Evolutionary conservation across 2,797 vertebrate species (phyloP), one percentile per base, ranked within the genome.

Genomic region (Acrossocheilus fasciatus): DNA sequence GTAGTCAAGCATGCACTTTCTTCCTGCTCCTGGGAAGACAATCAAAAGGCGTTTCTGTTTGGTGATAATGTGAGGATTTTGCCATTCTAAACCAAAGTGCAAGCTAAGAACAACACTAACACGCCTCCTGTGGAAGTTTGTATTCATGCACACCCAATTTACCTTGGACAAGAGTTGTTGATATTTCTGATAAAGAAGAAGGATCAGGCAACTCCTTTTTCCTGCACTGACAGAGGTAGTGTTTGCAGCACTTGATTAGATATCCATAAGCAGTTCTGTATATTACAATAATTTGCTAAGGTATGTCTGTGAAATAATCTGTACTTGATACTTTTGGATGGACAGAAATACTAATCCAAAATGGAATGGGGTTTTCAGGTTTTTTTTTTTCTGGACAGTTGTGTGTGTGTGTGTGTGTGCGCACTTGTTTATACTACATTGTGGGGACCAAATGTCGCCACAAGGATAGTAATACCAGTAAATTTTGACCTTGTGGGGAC

Each of bases 71-170:
- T 72, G 74, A 84, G 18, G 41, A 41, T 81, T 79, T 41, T 43
- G 45, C 84, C 47, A 80, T 77, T 80, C 34, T 50, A 59, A 80
- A 52, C 57, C 18, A 84, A 20, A 45, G 34, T 79, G 82, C 78
- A 72, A 36, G 66, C 59, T 66, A 62, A 43, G 23, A 73, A 86
- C 34, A 86, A 88, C 86, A 89, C 17, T n/a, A 84, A 50, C 74
- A 76, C 75, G 5, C 77, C 86, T 76, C 75, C 85, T 52, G 57
- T 69, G 89, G 87, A 90, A 88, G 89, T 89, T 89, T 87, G 26
- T 82, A 30, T 81, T 89, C 62, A 85, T 50, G 69, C 87, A 87
- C 86, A 66, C 87, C 90, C 87, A 86, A 36, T 89, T 89, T 90
- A 87, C 69, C 76, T 90, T 88, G 90, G 87, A 87, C 66, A 81